Evolutionary conservation across 92 coral and sea anemone genomes (phyloP).

Genomic region (Galaxea fascicularis): DNA sequence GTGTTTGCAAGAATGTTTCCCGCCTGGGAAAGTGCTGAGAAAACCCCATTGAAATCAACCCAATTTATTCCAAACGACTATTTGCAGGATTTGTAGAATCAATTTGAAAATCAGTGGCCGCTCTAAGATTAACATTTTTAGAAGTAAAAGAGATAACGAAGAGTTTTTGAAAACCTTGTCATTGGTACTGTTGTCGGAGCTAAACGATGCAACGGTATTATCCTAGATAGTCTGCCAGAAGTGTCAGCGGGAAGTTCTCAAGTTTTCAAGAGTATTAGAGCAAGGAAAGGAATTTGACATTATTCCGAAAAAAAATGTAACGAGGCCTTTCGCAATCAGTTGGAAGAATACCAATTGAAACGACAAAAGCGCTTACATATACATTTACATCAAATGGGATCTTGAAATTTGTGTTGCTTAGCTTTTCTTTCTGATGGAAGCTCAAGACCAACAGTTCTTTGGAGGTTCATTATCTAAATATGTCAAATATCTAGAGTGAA

Average conservation of each 20-base stretch:
- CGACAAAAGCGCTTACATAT: conserved; percentile 13
- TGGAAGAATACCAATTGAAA: background rate
- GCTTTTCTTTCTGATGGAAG: too few species aligned
- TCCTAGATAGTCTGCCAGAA: conserved; percentile 49
- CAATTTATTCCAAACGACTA: conserved; percentile 10
- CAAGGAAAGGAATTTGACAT: conserved; percentile 20
- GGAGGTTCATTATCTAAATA: too few species aligned
- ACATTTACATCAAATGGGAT: too few species aligned
- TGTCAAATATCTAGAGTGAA: too few species aligned
- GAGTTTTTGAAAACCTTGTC: too few species aligned
- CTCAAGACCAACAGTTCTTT: too few species aligned
- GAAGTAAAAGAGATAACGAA: too few species aligned
- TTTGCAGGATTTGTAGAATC: too few species aligned
- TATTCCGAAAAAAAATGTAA: conserved; percentile 17
- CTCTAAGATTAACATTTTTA: too few species aligned
- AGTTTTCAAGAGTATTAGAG: conserved; percentile 20
- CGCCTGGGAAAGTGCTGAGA: background rate
- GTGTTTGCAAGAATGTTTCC: background rate
- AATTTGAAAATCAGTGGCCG: too few species aligned
- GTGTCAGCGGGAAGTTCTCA: conserved; percentile 27
- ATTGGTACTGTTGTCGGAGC: background rate
- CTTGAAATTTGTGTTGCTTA: too few species aligned
- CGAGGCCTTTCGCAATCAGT: background rate
- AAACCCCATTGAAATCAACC: conserved; percentile 23
- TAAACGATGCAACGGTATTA: conserved; percentile 17